Evolutionary conservation across 2,113 vertebrate species (phyloP).

Genomic region (Myotis davidii): DNA sequence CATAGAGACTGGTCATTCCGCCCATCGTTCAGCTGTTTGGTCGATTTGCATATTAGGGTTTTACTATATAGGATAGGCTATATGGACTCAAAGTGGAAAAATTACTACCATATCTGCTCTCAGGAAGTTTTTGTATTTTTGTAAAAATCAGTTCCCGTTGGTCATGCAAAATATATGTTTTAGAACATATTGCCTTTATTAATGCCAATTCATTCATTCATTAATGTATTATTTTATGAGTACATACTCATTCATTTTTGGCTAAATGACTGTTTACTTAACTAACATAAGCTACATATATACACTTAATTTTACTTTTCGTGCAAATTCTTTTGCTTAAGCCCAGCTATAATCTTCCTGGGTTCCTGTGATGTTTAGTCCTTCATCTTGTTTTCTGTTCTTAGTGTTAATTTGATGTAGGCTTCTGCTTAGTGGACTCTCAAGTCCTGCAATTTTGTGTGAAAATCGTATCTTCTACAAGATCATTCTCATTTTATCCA

Average conservation of each 20-base stretch:
- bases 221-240: conserved; percentile 42
- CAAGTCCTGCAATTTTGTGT: background rate
- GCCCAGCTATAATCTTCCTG: background rate
- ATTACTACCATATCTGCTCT: background rate
- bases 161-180: conserved; percentile 26
- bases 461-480: conserved; percentile 10
- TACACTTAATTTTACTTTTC: background rate
- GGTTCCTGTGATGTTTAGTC: background rate
- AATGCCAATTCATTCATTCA: background rate
- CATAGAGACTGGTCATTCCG: too few relatives aligned
- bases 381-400: conserved; percentile 37
- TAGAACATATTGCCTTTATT: conserved; percentile 9
- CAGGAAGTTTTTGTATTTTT: conserved; percentile 35
- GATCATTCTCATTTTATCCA: conserved; percentile 42
- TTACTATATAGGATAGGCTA: background rate
- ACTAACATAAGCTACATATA: background rate
- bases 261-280: background rate
- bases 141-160: conserved; percentile 28
- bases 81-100: background rate
- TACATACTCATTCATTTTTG: background rate
- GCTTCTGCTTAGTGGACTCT: background rate
- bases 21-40: too few relatives aligned
- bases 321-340: background rate
- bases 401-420: conserved; percentile 3
- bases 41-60: too few relatives aligned